A percentile compares a stretch with the other conserved stretches of the same genome.
Evolutionary conservation across 1,140 invertebrate genomes (phyloP).

Genomic region (Neomicropteryx cornuta): DNA sequence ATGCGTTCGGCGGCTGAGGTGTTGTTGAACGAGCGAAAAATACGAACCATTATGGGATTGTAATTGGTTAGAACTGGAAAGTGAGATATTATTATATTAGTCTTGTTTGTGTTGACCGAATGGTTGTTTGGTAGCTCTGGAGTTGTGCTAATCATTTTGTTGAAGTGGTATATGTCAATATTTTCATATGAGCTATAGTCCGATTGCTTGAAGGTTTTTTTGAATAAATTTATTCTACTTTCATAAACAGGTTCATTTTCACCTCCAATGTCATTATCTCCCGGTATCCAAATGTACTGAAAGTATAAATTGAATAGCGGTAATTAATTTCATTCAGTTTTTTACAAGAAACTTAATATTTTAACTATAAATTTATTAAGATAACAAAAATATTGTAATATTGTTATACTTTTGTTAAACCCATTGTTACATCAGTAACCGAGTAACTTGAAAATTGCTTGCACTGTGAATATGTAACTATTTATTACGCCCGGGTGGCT

Average conservation of each 20-base stretch:
- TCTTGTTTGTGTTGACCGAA: constrained; percentile 35
- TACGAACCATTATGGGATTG: not conserved
- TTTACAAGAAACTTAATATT: too few species aligned
- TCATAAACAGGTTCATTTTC: constrained; percentile 60
- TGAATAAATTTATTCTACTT: constrained; percentile 60
- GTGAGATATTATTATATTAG: constrained; percentile 34
- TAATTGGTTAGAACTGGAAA: constrained; percentile 10
- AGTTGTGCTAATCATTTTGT: constrained; percentile 42
- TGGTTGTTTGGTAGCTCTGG: constrained; percentile 20
- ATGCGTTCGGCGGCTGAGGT: too few species aligned
- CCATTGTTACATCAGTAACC: too few species aligned
- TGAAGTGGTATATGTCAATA: constrained; percentile 46
- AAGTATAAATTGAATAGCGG: too few species aligned
- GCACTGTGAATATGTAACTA: too few species aligned
- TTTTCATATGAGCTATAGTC: constrained; percentile 44
- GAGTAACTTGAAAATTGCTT: too few species aligned
- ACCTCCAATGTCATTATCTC: constrained; percentile 86
- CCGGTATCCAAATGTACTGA: constrained; percentile 68
- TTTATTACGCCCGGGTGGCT: too few species aligned
- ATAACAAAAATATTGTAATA: too few species aligned
- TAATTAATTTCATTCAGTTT: too few species aligned
- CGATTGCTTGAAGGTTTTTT: constrained; percentile 55
- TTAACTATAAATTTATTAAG: too few species aligned
- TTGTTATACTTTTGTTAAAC: too few species aligned
- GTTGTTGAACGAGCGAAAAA: not conserved